A percentile compares a stretch with the other conserved stretches of the same genome.
These are phyloP conservation scores for Anisognathus igniventris DNA, from an alignment of 2,797 vertebrate genomes.

Conservation along the genomic window DNA sequence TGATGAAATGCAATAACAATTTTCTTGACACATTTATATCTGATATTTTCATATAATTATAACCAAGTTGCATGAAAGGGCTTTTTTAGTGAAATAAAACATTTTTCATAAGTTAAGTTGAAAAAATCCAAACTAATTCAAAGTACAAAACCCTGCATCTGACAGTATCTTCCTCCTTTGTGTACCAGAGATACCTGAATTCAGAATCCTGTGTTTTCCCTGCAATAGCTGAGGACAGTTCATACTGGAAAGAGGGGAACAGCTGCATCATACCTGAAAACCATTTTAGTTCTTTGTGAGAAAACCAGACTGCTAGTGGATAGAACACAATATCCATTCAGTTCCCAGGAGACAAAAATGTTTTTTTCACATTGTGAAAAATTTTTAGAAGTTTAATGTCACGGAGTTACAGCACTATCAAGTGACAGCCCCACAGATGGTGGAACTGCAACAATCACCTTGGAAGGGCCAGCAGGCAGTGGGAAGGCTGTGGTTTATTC, in stretches of 20 bases:
- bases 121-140: background rate
- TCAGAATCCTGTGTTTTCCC: background rate
- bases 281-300: background rate
- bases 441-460: background rate
- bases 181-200: background rate
- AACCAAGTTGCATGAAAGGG: background rate
- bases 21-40: background rate
- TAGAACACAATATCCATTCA: background rate
- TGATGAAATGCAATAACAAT: background rate
- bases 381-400: background rate
- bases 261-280: background rate
- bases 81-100: background rate
- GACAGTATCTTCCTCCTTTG: background rate
- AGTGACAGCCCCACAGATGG: fast-evolving
- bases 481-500: background rate
- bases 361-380: background rate
- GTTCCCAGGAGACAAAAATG: background rate
- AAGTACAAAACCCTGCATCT: background rate
- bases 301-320: background rate
- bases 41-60: background rate
- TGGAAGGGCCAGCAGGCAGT: background rate
- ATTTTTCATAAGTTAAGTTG: background rate
- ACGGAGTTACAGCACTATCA: background rate
- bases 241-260: background rate
- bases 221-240: background rate